Conservation (phyloP, 2,797 vertebrate genomes). For the Dermochelys coriacea region DNA sequence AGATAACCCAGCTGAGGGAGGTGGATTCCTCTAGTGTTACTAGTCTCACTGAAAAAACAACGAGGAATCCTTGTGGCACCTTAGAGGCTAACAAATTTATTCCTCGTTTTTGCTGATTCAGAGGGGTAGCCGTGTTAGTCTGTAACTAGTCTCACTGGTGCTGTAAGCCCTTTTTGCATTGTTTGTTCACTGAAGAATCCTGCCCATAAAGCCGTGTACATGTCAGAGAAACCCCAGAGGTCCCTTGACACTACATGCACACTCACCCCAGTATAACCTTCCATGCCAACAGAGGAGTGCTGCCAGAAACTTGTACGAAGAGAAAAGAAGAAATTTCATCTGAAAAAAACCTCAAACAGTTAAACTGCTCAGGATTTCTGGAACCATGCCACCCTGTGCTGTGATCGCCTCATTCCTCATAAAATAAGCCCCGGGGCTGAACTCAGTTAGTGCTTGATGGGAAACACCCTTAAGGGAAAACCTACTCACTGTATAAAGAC, state of each 20-base stretch:
- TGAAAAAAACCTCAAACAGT: fast-evolving
- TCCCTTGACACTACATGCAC: neutral
- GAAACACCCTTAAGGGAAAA: slow-evolving; percentile 16
- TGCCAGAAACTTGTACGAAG: slow-evolving; percentile 7
- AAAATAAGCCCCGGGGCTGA: neutral
- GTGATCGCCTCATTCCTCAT: neutral
- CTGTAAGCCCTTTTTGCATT: slow-evolving; percentile 57
- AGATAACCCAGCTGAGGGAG: slow-evolving; percentile 63
- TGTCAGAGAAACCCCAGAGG: neutral
- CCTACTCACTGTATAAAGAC: neutral
- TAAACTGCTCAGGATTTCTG: neutral
- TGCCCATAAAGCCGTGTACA: slow-evolving; percentile 24
- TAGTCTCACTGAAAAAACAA: slow-evolving; percentile 28
- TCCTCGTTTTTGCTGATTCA: no score
- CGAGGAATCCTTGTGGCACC: no score
- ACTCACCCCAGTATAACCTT: neutral
- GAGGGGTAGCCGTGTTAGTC: no score
- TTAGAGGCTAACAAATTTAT: no score
- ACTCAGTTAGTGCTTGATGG: neutral
- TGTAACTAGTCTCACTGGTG: slow-evolving; percentile 46
- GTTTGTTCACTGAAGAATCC: slow-evolving; percentile 58
- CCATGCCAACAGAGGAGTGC: neutral
- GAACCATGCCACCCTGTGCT: neutral
- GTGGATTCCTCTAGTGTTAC: slow-evolving; percentile 54
- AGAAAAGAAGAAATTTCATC: neutral